Conservation (phyloP, 1,140 invertebrate species). For the Drosophila suzukii region DNA sequence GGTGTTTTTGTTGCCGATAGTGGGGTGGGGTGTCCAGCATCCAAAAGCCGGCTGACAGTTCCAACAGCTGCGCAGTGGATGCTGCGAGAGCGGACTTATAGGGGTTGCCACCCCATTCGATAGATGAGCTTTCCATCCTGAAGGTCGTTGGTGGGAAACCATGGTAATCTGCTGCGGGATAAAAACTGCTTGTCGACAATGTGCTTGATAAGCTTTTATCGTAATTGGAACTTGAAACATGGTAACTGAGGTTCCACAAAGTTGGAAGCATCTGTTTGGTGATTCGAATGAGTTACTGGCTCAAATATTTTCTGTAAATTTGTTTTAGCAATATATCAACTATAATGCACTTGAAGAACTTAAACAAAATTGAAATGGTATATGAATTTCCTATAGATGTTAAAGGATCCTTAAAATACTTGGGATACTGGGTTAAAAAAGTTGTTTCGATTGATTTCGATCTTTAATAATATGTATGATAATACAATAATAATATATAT, state of each 20-base stretch:
- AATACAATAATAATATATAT: too few species aligned
- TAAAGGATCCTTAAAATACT: too few species aligned
- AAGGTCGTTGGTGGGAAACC: slow-evolving; percentile 31
- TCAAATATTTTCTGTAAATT: too few species aligned
- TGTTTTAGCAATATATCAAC: too few species aligned
- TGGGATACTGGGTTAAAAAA: too few species aligned
- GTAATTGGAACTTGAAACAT: background rate
- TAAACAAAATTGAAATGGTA: too few species aligned
- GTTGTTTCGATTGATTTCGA: too few species aligned
- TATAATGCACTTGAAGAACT: too few species aligned
- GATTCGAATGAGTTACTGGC: too few species aligned
- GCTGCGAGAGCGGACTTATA: slow-evolving; percentile 26
- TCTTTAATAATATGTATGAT: too few species aligned
- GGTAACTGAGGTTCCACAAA: background rate
- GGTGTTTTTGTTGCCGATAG: slow-evolving; percentile 8
- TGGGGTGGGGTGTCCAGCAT: slow-evolving; percentile 48
- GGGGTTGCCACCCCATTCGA: background rate
- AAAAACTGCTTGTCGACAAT: background rate
- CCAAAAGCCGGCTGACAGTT: slow-evolving; percentile 74
- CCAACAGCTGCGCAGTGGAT: slow-evolving; percentile 63
- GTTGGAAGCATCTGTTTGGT: background rate
- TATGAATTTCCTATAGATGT: too few species aligned
- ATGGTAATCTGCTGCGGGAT: background rate
- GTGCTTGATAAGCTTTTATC: slow-evolving; percentile 14
- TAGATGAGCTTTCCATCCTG: slow-evolving; percentile 20